Conservation (phyloP, 2,113 vertebrate genomes). For the Nothocercus julius region DNA sequence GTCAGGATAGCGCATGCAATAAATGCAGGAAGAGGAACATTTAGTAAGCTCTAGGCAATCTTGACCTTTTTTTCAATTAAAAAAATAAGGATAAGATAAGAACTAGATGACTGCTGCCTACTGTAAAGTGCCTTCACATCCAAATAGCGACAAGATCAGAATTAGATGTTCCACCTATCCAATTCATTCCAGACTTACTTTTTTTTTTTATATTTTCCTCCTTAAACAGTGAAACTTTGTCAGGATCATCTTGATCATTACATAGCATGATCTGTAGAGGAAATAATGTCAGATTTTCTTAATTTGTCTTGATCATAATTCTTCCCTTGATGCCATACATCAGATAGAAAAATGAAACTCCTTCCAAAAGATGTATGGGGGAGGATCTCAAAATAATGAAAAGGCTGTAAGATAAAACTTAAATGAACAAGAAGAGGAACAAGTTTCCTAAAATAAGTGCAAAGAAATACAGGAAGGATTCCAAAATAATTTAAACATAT, state of each 20-base stretch:
- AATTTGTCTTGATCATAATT: neutral
- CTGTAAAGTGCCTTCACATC: neutral
- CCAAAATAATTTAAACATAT: neutral
- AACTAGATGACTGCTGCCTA: neutral
- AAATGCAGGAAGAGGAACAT: neutral
- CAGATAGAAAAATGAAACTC: neutral
- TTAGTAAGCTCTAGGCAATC: neutral
- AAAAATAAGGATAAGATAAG: neutral
- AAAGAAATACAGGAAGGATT: neutral
- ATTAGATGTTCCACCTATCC: neutral
- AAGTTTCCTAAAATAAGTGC: neutral
- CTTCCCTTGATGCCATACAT: neutral
- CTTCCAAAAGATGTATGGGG: rapidly evolving
- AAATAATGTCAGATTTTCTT: neutral
- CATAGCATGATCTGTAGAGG: neutral
- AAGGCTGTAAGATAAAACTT: neutral
- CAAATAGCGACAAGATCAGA: neutral
- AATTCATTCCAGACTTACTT: neutral
- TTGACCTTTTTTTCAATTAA: neutral
- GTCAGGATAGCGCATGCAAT: neutral
- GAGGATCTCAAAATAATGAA: neutral
- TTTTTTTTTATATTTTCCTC: neutral
- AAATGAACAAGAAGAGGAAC: neutral
- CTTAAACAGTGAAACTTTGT: neutral
- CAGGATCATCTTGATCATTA: neutral